Evolutionary conservation across 1,140 invertebrate genomes (phyloP), one percentile per base, ranked within the genome.

Genomic region (Neodiprion lecontei): DNA sequence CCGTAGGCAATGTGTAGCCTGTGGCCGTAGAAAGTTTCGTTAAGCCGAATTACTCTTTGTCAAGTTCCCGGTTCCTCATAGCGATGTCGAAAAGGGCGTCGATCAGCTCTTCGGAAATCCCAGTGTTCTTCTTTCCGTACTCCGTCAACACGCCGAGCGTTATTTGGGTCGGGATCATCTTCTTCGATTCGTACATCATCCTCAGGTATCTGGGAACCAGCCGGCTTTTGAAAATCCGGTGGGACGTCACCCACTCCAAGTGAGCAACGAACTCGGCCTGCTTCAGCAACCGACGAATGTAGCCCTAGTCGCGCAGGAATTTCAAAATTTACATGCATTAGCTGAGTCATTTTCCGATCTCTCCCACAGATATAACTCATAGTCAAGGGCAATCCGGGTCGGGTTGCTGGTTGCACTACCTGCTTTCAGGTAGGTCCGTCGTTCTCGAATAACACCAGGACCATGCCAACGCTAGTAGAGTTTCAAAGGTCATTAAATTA

Each of bases 351-450:
- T 21, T 53, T 11, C 28, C 47, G 53, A 65, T 49, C 53, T 61
- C 12, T 14, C 28, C 7, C n/a, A 73, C 48, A 40, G 53, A 72
- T 66, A 17, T 73, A 48, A 47, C 28, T 61, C 72, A 66, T 72
- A 72, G 48, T 72, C 67, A 66, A 65, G 67, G 48, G 66, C 9
- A 48, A 66, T 75, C 9, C n/a, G 28, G 28, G 5, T 61, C 9
- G 17, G 8, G 81, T 75, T 17, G 80, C 79, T 78, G 82, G 79
- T 48, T 88, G 88, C 74, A 89, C 28, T 40, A 40, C 28, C 28
- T 88, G 74, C 82, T 88, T 67, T 89, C 88, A n/a, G 88, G 87
- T 48, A 89, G 78, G 73, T 88, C 84, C 70, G 89, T 90, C 83
- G 88, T 88, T 40, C 28, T 40, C 28, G 28, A 17, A 89, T 77